These are phyloP conservation scores for Dasypogon diadema DNA, from an alignment of 2,888 invertebrate species.

Conservation along the genomic window DNA sequence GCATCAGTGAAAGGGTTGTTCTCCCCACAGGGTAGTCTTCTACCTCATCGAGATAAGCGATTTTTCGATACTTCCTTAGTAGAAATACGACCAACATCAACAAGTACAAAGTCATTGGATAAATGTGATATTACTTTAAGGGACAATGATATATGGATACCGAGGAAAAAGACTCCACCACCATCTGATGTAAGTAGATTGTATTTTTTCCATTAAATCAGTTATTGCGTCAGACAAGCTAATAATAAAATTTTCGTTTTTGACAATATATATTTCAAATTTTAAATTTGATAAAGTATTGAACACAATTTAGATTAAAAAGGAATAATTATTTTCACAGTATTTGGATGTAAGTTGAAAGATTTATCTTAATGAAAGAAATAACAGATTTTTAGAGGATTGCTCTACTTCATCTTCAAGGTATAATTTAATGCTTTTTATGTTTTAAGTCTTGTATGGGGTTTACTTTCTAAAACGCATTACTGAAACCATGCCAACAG, in stretches of 20 bases:
- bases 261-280: no score
- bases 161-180: conserved; percentile 42
- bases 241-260: not conserved
- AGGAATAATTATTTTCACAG: no score
- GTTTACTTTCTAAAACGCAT: no score
- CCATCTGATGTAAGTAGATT: conserved; percentile 25
- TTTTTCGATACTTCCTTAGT: conserved; percentile 87
- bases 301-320: no score
- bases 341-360: no score
- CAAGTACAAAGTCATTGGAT: conserved; percentile 61
- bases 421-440: no score
- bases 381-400: no score
- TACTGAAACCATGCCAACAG: no score
- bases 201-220: not conserved
- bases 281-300: no score
- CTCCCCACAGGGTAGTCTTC: conserved; percentile 61
- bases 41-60: conserved; percentile 80
- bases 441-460: no score
- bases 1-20: conserved; percentile 75
- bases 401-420: no score
- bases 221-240: not conserved
- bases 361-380: no score
- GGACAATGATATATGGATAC: conserved; percentile 58
- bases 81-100: conserved; percentile 76
- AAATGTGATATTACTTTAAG: conserved; percentile 53